phyloP scores from a whole-genome alignment of 2,113 vertebrate genomes.

The Phyllopteryx taeniolatus region DNA sequence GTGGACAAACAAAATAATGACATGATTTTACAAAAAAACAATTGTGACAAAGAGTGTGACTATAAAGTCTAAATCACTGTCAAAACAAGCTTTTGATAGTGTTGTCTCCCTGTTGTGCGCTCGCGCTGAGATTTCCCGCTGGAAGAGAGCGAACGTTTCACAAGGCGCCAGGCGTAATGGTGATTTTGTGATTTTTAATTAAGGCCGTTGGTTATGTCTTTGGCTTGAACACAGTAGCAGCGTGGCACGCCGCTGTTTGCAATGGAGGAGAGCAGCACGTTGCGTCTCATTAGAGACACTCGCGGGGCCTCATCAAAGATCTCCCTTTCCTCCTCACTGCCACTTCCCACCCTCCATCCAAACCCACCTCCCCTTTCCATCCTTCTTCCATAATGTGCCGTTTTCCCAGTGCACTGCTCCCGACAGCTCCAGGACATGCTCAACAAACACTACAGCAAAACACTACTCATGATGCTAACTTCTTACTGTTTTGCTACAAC shows the following conservation, averaged over 20 bases:
- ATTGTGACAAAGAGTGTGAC: constrained; percentile 28
- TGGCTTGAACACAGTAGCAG: constrained; percentile 58
- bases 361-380: constrained; percentile 50
- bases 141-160: constrained; percentile 38
- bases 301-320: constrained; percentile 73
- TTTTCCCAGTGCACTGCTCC: constrained; percentile 63
- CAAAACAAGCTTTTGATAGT: constrained; percentile 46
- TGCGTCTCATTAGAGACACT: constrained; percentile 72
- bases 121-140: constrained; percentile 38
- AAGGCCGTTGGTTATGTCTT: constrained; percentile 65
- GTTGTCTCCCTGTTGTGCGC: constrained; percentile 27
- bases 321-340: constrained; percentile 41
- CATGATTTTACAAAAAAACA: not conserved
- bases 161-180: constrained; percentile 50
- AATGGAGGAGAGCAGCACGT: constrained; percentile 52
- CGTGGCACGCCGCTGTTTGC: constrained; percentile 47
- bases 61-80: constrained; percentile 33
- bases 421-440: constrained; percentile 66
- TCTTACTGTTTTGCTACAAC: constrained; percentile 48
- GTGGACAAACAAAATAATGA: not conserved
- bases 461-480: constrained; percentile 51
- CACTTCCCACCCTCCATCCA: constrained; percentile 49
- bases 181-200: constrained; percentile 71
- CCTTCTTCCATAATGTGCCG: constrained; percentile 56
- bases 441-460: constrained; percentile 67